Evolutionary conservation across 2,113 vertebrate species (phyloP).

Genomic region (Collichthys lucidus): DNA sequence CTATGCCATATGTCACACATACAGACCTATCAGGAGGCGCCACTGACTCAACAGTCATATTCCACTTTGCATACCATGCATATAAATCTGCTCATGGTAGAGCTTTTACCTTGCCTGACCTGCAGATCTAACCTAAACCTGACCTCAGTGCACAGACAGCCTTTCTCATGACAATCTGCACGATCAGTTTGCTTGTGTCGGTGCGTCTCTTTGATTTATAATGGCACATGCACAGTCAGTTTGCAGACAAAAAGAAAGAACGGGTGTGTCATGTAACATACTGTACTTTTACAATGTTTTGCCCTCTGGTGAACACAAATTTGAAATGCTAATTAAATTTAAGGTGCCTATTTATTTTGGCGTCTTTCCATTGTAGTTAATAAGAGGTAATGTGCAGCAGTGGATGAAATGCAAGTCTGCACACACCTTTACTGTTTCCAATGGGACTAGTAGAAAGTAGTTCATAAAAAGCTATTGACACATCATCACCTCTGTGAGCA

Average conservation of each 20-base stretch:
- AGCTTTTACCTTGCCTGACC: background rate
- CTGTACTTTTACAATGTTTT: conserved; percentile 36
- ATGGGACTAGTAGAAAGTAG: background rate
- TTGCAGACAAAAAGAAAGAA: background rate
- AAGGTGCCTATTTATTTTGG: background rate
- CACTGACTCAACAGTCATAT: background rate
- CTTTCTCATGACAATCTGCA: background rate
- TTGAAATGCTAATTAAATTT: conserved; percentile 57
- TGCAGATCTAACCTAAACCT: too few species aligned
- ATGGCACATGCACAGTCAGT: background rate
- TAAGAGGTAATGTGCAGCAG: background rate
- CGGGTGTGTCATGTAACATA: conserved; percentile 33
- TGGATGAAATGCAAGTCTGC: too few species aligned
- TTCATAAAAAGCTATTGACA: background rate
- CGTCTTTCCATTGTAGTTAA: conserved; percentile 31
- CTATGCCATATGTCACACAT: background rate
- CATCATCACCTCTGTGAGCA: too few species aligned
- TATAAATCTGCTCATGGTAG: background rate
- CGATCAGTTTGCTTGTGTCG: background rate
- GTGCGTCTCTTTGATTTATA: background rate
- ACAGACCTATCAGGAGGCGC: background rate
- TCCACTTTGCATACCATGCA: background rate
- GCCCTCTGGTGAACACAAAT: conserved; percentile 16
- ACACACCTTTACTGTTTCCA: background rate
- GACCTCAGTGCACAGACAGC: background rate